Percentiles rank a stretch among this genome's conserved stretches.
phyloP scores from a whole-genome alignment of 2,113 vertebrate species.

The Ammodytes dubius region DNA sequence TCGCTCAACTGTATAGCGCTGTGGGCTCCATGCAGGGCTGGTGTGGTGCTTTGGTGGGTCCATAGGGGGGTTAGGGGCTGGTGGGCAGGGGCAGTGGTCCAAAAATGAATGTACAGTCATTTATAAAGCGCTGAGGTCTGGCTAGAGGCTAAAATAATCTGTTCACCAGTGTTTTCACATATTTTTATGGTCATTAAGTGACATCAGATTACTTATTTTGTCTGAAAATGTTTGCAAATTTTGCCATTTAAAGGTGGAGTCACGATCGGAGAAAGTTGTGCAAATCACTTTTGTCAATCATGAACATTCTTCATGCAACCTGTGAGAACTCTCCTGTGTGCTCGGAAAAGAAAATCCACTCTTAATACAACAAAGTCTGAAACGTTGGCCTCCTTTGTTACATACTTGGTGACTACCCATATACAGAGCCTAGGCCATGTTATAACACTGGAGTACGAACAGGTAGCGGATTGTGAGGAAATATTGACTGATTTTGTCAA shows the following conservation, averaged over 20 bases:
- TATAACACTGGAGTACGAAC: too few species aligned
- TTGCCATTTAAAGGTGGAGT: too few species aligned
- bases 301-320: not conserved
- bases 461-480: too few species aligned
- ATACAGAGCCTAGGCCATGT: too few species aligned
- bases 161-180: not conserved
- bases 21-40: not conserved
- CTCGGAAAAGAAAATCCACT: too few species aligned
- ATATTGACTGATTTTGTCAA: too few species aligned
- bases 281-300: not conserved
- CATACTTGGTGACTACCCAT: too few species aligned
- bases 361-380: too few species aligned
- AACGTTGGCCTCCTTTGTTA: too few species aligned
- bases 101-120: not conserved
- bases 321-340: too few species aligned
- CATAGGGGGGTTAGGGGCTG: not conserved
- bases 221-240: not conserved
- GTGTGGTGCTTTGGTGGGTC: not conserved
- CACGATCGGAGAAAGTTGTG: too few species aligned
- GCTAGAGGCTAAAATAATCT: not conserved
- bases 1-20: not conserved
- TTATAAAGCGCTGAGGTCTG: not conserved
- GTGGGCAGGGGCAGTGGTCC: not conserved
- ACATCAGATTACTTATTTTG: not conserved
- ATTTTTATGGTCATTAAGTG: not conserved